phyloP scores from a whole-genome alignment of 2,113 vertebrate species.

The Alectura lathami region DNA sequence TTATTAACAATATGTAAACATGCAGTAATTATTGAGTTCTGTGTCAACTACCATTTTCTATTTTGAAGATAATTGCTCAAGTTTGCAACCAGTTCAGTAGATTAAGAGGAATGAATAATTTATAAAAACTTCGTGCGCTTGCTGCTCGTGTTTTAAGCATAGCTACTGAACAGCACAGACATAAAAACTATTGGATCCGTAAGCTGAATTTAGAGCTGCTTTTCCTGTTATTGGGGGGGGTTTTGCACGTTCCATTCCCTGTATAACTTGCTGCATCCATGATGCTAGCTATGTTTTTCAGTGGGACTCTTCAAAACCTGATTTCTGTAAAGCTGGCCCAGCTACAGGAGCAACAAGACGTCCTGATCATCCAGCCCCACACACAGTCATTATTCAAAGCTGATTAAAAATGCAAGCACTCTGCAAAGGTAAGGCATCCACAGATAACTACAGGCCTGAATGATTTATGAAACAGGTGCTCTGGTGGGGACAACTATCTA shows the following conservation, averaged over 20 bases:
- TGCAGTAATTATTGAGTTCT: neutral
- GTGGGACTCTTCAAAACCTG: neutral
- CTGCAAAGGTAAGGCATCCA: neutral
- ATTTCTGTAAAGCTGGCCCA: neutral
- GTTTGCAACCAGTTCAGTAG: neutral
- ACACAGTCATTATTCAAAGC: conserved; percentile 15
- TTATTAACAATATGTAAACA: neutral
- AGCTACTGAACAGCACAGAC: neutral
- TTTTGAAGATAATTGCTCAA: conserved; percentile 14
- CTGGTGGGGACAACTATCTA: conserved; percentile 31
- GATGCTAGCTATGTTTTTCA: neutral
- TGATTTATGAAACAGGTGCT: conserved; percentile 64
- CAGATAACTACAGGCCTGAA: conserved; percentile 45
- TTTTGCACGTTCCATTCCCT: neutral
- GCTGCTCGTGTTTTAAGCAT: neutral
- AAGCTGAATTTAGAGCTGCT: neutral
- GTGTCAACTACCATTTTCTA: neutral
- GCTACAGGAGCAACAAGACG: neutral
- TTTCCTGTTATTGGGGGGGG: neutral
- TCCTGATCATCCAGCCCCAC: neutral
- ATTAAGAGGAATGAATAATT: conserved; percentile 21
- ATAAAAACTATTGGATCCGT: neutral
- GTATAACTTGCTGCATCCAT: neutral
- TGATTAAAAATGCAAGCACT: conserved; percentile 66
- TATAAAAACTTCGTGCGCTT: neutral